Conservation (phyloP, 2,888 invertebrate species). For the Cenopis cana region DNA sequence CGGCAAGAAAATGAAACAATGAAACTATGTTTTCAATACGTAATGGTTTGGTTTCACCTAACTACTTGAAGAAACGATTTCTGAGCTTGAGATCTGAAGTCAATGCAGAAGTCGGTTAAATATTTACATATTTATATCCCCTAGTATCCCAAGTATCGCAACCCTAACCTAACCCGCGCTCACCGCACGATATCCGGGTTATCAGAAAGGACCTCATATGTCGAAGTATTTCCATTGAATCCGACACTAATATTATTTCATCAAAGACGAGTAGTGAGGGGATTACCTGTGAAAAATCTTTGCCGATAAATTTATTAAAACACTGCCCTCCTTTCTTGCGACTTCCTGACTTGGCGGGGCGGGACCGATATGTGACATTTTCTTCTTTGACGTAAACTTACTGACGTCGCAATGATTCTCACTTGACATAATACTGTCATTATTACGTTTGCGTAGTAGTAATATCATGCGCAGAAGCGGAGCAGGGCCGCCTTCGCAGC, state of each 20-base stretch:
- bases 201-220: conserved; percentile 32
- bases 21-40: background rate
- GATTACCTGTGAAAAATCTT: background rate
- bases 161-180: background rate
- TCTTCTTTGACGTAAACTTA: too few relatives aligned
- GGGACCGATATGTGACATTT: too few relatives aligned
- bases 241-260: conserved; percentile 39
- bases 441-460: too few relatives aligned
- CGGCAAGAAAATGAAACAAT: background rate
- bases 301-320: background rate
- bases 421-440: too few relatives aligned
- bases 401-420: too few relatives aligned
- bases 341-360: too few relatives aligned
- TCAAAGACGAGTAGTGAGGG: conserved; percentile 13
- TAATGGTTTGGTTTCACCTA: background rate
- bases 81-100: background rate
- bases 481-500: too few relatives aligned
- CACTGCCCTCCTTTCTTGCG: too few relatives aligned
- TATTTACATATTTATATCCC: background rate
- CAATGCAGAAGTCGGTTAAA: conserved; percentile 6
- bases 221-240: conserved; percentile 38
- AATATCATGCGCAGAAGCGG: too few relatives aligned
- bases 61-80: background rate
- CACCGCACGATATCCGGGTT: conserved; percentile 18
- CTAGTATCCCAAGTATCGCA: background rate